These are phyloP conservation scores for Habrosyne pyritoides DNA, from an alignment of 2,888 invertebrate genomes.

Conservation along the genomic window DNA sequence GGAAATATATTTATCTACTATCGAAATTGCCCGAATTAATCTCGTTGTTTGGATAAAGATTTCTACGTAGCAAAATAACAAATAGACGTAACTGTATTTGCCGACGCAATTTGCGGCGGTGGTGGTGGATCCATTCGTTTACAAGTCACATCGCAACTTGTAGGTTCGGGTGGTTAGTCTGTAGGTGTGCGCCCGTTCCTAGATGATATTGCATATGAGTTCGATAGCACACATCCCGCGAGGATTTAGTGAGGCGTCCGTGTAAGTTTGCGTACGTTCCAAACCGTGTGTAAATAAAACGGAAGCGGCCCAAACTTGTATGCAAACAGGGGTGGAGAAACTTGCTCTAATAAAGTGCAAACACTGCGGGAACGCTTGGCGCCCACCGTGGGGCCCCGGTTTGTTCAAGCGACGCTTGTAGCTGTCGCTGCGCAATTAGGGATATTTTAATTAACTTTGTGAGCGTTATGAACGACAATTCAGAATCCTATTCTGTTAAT, in stretches of 20 bases:
- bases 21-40: neutral
- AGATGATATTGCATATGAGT: conserved; percentile 22
- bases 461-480: conserved; percentile 65
- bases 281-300: conserved; percentile 56
- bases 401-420: conserved; percentile 30
- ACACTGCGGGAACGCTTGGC: conserved; percentile 57
- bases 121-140: neutral
- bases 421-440: conserved; percentile 55
- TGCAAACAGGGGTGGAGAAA: conserved; percentile 66
- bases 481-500: conserved; percentile 71
- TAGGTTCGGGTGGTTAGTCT: neutral
- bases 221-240: conserved; percentile 23
- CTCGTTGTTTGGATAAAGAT: neutral
- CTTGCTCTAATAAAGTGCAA: conserved; percentile 76
- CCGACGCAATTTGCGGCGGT: conserved; percentile 2
- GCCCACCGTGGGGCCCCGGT: conserved; percentile 19
- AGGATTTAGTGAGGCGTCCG: conserved; percentile 39
- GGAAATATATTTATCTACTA: neutral
- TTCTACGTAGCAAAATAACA: neutral
- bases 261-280: conserved; percentile 44
- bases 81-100: conserved; percentile 5
- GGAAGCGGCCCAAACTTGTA: conserved; percentile 54
- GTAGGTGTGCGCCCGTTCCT: conserved; percentile 9
- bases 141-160: conserved; percentile 10
- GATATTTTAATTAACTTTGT: conserved; percentile 74